Evolutionary conservation across 2,113 vertebrate species (phyloP).

Genomic region (Alces alces): DNA sequence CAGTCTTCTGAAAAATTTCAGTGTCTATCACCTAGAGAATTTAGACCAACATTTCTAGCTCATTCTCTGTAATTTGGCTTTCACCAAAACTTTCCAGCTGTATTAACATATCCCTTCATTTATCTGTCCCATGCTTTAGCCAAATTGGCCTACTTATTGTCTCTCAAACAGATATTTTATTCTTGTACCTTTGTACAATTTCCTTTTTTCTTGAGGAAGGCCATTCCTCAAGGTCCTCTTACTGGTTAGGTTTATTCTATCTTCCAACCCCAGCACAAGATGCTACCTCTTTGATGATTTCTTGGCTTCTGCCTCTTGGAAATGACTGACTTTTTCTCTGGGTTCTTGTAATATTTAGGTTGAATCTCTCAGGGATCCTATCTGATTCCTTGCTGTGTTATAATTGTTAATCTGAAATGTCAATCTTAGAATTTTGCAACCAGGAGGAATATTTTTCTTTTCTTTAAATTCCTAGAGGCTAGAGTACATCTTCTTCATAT

Average conservation of each 20-base stretch:
- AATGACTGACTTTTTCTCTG: not conserved
- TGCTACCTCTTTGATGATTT: not conserved
- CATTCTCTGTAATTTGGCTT: not conserved
- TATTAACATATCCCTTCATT: not conserved
- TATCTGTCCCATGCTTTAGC: not conserved
- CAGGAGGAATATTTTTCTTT: not conserved
- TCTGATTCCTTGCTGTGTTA: not conserved
- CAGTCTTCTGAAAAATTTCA: not conserved
- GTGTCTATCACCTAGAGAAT: not conserved
- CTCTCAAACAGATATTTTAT: not conserved
- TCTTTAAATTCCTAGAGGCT: conserved; percentile 25
- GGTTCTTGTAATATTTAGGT: not conserved
- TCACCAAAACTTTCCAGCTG: not conserved
- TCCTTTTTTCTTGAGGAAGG: not conserved
- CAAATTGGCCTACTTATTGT: not conserved
- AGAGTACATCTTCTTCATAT: not conserved
- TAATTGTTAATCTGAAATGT: not conserved
- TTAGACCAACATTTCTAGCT: not conserved
- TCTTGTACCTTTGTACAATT: not conserved
- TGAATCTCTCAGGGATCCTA: not conserved
- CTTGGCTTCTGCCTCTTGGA: not conserved
- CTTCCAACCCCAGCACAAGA: not conserved
- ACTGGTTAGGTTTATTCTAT: not conserved
- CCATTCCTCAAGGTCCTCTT: not conserved
- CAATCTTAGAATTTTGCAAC: conserved; percentile 30